Evolutionary conservation across 2,113 vertebrate genomes (phyloP).

Genomic region (Ptychochromis oligacanthus): DNA sequence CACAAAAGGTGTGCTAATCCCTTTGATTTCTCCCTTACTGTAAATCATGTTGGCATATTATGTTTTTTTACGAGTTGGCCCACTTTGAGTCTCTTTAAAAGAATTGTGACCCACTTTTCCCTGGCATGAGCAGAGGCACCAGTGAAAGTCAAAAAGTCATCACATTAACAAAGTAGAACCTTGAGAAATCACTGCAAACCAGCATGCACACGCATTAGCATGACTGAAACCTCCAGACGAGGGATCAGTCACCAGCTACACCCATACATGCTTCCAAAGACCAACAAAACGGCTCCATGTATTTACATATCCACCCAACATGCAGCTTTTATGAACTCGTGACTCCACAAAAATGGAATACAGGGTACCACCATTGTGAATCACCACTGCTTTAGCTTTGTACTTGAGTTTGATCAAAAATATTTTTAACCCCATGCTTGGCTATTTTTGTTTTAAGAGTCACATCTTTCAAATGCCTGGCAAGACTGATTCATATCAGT

Average conservation of each 20-base stretch:
- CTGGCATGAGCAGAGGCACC: neutral
- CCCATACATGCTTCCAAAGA: neutral
- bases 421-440: neutral
- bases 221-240: neutral
- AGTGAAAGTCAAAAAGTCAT: conserved; percentile 45
- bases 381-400: neutral
- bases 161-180: conserved; percentile 8
- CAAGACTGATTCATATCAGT: neutral
- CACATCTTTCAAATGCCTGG: neutral
- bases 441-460: neutral
- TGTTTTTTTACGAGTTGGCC: conserved; percentile 37
- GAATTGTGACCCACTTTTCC: conserved; percentile 46
- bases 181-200: neutral
- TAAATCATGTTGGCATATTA: conserved; percentile 4
- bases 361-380: neutral
- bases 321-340: neutral
- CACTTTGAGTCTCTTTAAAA: conserved; percentile 37
- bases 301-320: neutral
- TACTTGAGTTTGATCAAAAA: neutral
- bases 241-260: neutral
- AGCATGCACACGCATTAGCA: neutral
- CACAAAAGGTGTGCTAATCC: neutral
- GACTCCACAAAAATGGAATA: neutral
- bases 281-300: neutral
- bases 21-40: neutral